Conservation (phyloP, 92 coral and sea anemone species). For the Isaurus tuberculatus region DNA sequence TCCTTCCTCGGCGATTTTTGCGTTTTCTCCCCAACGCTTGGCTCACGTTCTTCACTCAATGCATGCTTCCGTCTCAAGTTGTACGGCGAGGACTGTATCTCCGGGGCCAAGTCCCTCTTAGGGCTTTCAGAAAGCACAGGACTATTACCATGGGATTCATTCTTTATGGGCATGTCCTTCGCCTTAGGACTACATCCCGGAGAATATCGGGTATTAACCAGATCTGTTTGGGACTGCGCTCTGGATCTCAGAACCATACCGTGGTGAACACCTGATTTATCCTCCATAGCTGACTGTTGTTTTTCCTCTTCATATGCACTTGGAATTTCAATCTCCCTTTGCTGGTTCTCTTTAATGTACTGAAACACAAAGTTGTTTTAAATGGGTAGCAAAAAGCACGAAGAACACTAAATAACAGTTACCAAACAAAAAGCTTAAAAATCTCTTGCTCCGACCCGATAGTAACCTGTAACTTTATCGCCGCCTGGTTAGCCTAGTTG, state of each 20-base stretch:
- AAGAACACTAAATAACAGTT: background rate
- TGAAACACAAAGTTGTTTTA: background rate
- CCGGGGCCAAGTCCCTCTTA: background rate
- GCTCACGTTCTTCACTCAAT: slow-evolving; percentile 28
- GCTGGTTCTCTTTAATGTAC: slow-evolving; percentile 34
- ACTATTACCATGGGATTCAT: background rate
- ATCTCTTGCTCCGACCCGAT: too few species aligned
- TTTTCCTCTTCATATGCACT: background rate
- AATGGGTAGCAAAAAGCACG: background rate
- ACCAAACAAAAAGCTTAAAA: background rate
- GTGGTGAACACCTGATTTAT: background rate
- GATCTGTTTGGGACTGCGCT: background rate
- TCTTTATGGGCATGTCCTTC: background rate
- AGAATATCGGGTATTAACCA: background rate
- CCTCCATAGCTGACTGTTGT: background rate
- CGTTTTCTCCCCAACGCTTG: background rate
- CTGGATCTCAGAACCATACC: slow-evolving; percentile 39
- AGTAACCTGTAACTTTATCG: too few species aligned
- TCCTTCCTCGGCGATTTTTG: slow-evolving; percentile 39
- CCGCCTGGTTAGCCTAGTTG: too few species aligned
- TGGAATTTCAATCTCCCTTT: slow-evolving; percentile 3
- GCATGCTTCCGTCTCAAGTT: slow-evolving; percentile 57
- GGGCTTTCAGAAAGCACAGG: background rate
- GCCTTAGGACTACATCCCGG: background rate
- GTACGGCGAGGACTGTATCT: slow-evolving; percentile 11